These are phyloP conservation scores for Oreochromis tanganicae DNA, from an alignment of 2,113 vertebrate genomes.

Conservation along the genomic window DNA sequence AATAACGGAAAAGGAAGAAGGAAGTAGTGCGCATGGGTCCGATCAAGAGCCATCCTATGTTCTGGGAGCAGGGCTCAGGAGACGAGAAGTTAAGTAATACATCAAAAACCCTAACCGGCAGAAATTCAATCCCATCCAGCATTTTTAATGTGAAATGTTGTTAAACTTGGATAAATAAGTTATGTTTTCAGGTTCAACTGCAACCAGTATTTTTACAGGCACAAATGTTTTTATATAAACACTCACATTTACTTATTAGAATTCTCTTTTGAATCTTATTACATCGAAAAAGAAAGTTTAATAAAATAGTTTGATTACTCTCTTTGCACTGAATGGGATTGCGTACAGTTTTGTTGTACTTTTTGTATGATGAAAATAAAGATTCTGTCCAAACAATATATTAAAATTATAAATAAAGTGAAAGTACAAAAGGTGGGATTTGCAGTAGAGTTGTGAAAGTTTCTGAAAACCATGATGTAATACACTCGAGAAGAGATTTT, in stretches of 20 bases:
- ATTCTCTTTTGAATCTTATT: not conserved
- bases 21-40: conserved; percentile 46
- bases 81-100: not conserved
- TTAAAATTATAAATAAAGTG: not conserved
- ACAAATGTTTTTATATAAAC: not conserved
- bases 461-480: not conserved
- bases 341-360: not conserved
- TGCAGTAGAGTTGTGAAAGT: not conserved
- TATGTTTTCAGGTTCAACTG: not conserved
- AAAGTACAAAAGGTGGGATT: not conserved
- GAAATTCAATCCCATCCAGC: not conserved
- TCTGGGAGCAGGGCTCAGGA: conserved; percentile 17
- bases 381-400: not conserved
- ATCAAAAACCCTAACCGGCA: not conserved
- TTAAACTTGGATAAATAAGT: not conserved
- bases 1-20: conserved; percentile 68
- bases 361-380: not conserved
- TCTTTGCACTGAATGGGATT: not conserved
- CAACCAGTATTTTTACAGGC: not conserved
- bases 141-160: not conserved
- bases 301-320: not conserved
- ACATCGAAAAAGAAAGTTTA: not conserved
- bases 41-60: conserved; percentile 36
- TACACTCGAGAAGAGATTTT: not conserved
- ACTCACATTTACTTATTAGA: not conserved